Evolutionary conservation across 2,888 invertebrate genomes (phyloP), one percentile per base, ranked within the genome.

Genomic region (Platycnemis pennipes): DNA sequence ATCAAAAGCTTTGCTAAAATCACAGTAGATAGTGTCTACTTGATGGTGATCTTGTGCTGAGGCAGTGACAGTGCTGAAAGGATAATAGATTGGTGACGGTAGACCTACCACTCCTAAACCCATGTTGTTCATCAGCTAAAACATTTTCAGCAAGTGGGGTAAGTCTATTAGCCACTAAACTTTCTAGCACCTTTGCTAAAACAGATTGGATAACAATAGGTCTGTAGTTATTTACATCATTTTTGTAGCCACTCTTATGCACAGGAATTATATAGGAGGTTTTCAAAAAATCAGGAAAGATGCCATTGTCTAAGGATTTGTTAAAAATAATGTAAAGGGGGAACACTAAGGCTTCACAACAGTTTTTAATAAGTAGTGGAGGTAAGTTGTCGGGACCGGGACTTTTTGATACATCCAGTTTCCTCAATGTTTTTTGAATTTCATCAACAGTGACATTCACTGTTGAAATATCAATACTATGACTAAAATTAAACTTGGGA

Each of bases 151-250:
- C 87, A 42, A 87, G 87, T 87, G 5, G 42, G 87, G 87, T 42
- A 87, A 87, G 87, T 87, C 26, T 87, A 87, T 87, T 87, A 22
- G 87, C 42, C 87, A 56, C 56, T 56, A 56, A 56, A 56, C 56
- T 56, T 56, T 56, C 56, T 19, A 56, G 56, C 56, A 56, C 22
- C 56, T 56, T 56, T 56, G 56, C 56, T 56, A 22, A 22, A 22
- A 56, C 19, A 56, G 56, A 56, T 56, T 56, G 56, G 56, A 56
- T 49, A 56, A 22, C 56, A 56, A 56, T 56, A 19, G 13, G 22
- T 56, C 22, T 56, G 56, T 56, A 22, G 56, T 56, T 56, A 56
- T 56, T 56, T 3, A 56, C 56, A 56, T 56, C 56, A 22, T 56
- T 56, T 56, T 56, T n/a, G n/a, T 56, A 19, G 56, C 56, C 56